Percentiles rank a stretch among this genome's conserved stretches.
These are phyloP conservation scores for Cephus spinipes DNA, from an alignment of 2,888 invertebrate species.

Conservation along the genomic window DNA sequence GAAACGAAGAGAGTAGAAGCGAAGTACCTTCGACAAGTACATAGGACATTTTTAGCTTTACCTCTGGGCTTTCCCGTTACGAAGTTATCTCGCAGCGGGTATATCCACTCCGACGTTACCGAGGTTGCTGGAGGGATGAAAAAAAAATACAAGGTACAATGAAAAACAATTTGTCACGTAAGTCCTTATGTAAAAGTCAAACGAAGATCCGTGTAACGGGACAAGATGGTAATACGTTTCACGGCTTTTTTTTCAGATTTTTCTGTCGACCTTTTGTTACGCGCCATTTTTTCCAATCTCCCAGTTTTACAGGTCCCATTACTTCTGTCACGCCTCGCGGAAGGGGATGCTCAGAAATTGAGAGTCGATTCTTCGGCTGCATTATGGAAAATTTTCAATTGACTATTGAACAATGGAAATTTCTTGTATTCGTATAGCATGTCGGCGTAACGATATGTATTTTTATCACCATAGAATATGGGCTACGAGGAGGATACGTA, in stretches of 20 bases:
- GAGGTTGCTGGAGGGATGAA: neutral
- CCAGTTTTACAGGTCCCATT: neutral
- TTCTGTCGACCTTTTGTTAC: neutral
- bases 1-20: neutral
- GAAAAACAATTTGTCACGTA: neutral
- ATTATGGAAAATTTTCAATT: neutral
- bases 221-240: neutral
- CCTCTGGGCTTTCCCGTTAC: neutral
- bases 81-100: neutral
- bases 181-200: neutral
- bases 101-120: neutral
- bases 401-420: neutral
- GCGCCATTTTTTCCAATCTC: neutral
- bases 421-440: neutral
- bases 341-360: neutral
- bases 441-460: neutral
- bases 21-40: neutral
- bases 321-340: neutral
- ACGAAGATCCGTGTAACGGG: neutral
- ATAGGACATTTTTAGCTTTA: neutral
- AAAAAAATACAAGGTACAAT: neutral
- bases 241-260: neutral
- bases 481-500: neutral
- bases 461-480: neutral
- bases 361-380: neutral